phyloP scores from a whole-genome alignment of 2,888 invertebrate genomes.

The Drosophila diplacantha region DNA sequence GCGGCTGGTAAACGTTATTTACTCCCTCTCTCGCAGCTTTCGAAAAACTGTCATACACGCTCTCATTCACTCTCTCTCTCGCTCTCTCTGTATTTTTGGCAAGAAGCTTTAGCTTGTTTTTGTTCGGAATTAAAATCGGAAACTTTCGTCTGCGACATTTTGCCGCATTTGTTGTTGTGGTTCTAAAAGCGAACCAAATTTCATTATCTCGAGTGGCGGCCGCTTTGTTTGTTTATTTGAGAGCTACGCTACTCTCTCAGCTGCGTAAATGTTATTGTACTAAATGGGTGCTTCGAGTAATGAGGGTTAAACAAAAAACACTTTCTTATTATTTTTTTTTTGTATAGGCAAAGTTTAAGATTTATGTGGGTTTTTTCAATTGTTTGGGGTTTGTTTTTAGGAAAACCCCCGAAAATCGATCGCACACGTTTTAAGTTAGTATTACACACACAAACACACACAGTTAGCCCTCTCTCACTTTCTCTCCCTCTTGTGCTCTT shows the following conservation, averaged over 20 bases:
- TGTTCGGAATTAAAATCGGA: conserved; percentile 49
- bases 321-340: neutral
- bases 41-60: conserved; percentile 20
- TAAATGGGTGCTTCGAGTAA: conserved; percentile 4
- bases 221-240: conserved; percentile 66
- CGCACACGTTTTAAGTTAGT: conserved; percentile 44
- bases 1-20: conserved; percentile 27
- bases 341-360: neutral
- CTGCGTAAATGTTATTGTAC: conserved; percentile 24
- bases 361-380: neutral
- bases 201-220: conserved; percentile 63
- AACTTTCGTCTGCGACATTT: conserved; percentile 32
- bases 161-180: conserved; percentile 36
- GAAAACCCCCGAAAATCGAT: conserved; percentile 60
- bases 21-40: conserved; percentile 18
- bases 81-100: conserved; percentile 48
- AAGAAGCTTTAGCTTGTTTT: conserved; percentile 52
- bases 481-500: conserved; percentile 5
- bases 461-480: conserved; percentile 17
- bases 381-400: conserved; percentile 14
- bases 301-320: conserved; percentile 2
- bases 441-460: conserved; percentile 44
- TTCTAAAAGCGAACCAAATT: conserved; percentile 35
- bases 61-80: conserved; percentile 1
- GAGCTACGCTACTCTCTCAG: conserved; percentile 39